Percentiles rank a stretch among this genome's conserved stretches.
Conservation (phyloP, 2,888 invertebrate genomes). For the Epiblema foenella region DNA sequence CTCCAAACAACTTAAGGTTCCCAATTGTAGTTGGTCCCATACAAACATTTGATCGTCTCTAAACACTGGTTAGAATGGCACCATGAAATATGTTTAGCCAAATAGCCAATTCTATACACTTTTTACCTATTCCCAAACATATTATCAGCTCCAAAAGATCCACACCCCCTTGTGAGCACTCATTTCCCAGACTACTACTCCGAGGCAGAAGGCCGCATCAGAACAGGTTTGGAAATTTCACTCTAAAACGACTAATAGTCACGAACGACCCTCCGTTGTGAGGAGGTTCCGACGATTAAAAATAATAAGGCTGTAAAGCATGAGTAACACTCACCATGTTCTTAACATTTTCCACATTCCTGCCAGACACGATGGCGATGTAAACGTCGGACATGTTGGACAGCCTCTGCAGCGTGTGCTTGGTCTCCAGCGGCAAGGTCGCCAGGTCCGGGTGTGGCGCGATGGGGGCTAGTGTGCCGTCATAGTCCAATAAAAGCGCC, state of each 20-base stretch:
- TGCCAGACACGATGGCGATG: constrained; percentile 93
- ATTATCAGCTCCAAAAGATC: too few species aligned
- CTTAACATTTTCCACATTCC: constrained; percentile 94
- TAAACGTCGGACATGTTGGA: constrained; percentile 94
- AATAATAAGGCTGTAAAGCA: background rate
- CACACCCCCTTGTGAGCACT: too few species aligned
- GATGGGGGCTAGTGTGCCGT: constrained; percentile 94
- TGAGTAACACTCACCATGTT: constrained; percentile 87
- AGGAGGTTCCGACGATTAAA: background rate
- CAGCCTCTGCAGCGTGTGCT: constrained; percentile 91
- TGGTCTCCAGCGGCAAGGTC: constrained; percentile 93
- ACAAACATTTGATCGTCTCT: too few species aligned
- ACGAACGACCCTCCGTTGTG: too few species aligned
- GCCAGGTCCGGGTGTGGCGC: constrained; percentile 96
- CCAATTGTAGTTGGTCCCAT: too few species aligned
- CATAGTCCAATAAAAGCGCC: constrained; percentile 93
- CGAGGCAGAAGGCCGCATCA: too few species aligned
- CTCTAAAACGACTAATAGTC: background rate
- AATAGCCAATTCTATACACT: too few species aligned
- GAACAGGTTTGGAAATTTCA: background rate
- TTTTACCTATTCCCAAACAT: too few species aligned
- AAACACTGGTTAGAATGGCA: too few species aligned
- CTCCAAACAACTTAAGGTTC: too few species aligned
- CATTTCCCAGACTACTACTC: too few species aligned
- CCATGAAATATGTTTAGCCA: too few species aligned